phyloP scores from a whole-genome alignment of 2,113 vertebrate species.

The Planiliza haematocheilus region DNA sequence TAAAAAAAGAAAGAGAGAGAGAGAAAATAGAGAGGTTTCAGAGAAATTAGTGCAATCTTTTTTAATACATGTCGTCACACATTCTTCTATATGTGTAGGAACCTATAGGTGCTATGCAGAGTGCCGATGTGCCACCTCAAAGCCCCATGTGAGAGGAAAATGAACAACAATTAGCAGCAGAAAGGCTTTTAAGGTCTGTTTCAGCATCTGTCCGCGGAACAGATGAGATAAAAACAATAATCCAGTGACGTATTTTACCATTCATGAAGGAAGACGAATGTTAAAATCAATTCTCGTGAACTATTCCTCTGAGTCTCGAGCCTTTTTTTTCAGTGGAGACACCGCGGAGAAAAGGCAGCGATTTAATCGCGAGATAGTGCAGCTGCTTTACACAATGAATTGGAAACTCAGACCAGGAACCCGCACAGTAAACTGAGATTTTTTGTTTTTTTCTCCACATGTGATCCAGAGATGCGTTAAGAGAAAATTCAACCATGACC shows the following conservation, averaged over 20 bases:
- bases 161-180: neutral
- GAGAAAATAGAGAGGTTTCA: too few species aligned
- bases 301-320: neutral
- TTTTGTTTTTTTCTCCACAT: neutral
- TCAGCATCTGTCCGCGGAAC: neutral
- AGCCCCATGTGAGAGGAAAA: too few species aligned
- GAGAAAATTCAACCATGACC: slow-evolving; percentile 3
- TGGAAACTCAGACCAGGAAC: slow-evolving; percentile 10
- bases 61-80: neutral
- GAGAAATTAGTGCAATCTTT: slow-evolving; percentile 52
- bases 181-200: neutral
- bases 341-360: slow-evolving; percentile 10
- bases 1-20: neutral
- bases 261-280: neutral
- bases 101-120: too few species aligned
- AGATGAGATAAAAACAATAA: neutral
- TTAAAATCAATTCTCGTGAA: slow-evolving; percentile 1
- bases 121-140: too few species aligned
- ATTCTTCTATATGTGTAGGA: too few species aligned
- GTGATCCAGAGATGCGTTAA: neutral
- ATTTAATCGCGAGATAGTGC: slow-evolving; percentile 42
- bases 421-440: neutral
- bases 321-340: slow-evolving; percentile 4
- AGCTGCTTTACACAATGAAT: slow-evolving; percentile 20
- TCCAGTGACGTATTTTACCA: neutral